Base-by-base conservation (phyloP, 1,140 invertebrate genomes). In the Drosophila leontia region DNA sequence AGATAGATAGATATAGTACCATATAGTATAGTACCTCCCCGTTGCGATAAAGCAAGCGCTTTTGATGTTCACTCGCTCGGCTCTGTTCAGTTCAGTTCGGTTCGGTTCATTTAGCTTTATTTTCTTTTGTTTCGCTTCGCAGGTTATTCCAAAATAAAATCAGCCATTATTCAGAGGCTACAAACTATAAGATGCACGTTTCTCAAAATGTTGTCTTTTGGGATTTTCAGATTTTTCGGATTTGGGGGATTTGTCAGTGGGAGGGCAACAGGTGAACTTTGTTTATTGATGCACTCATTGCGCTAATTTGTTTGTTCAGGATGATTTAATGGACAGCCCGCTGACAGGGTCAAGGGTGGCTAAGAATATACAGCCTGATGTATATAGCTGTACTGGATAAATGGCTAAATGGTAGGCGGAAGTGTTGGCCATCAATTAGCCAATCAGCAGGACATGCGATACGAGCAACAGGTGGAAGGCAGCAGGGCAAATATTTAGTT, bases 221-320 rank as follows among this genome's bases (percentile, higher is more conserved):
- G 9, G 47, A 12, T 13, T 35, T n/a, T n/a, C n/a, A n/a, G n/a
- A n/a, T n/a, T n/a, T n/a, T n/a, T n/a, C n/a, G n/a, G n/a, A n/a
- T n/a, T 4, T 29, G 1, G 15, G 7, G 0, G 12, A 13, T 15
- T 47, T 15, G 12, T 7, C 3, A 26, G 45, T 35, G 12, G 45
- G 56, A 12, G 51, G 42, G 64, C 57, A 80, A 83, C 83, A 86
- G 83, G 83, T 86, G 71, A 77, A 70, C 47, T 61, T 47, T 70
- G 57, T 77, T 68, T 77, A 75, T 77, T 65, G 68, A 75, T 77
- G 64, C 58, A 62, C 68, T 59, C 61, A 69, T 77, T 84, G 32
- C 11, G 45, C 51, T 83, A 69, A 51, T 79, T 65, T 64, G 78
- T 67, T 81, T 58, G 47, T 35, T 63, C 42, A 32, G 75, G 69